Evolutionary conservation across 2,888 invertebrate genomes (phyloP), one percentile per base, ranked within the genome.

Genomic region (Tenthredo scrophulariae): DNA sequence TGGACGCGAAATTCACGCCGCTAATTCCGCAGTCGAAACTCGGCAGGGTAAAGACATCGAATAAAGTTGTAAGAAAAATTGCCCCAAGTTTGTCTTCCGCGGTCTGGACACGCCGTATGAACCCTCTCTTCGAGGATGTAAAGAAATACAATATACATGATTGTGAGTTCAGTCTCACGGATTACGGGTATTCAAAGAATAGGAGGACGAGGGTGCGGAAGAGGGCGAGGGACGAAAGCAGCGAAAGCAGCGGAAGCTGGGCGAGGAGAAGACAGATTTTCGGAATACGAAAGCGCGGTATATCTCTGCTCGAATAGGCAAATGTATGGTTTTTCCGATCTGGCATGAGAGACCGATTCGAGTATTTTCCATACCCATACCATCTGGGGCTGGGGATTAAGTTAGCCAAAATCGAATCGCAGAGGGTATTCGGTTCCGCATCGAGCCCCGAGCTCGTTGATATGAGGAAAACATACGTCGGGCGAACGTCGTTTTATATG

Each of bases 171-270:
- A 18, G 77, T 77, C 77, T 77, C 29, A 9, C 50, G 77, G 77
- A 77, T 77, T 77, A 77, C 50, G 77, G 77, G 77, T 54, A 77
- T 54, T 77, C 77, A 77, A 77, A 77, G 77, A 77, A 77, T 54
- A 77, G 54, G 6, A 54, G 75, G 26, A 29, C 46, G 46, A 46
- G 46, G 46, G 46, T 46, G 46, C 46, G 4, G 3, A 13, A 15
- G 3, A 13, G 13, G 13, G 15, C 46, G 54, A n/a, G 50, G 54
- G n/a, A n/a, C 54, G 54, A 50, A 18, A 5, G 18, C 18, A 18
- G 54, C 54, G 54, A 50, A 50, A 18, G 18, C 18, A 18, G 77
- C 40, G 50, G 77, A 50, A 40, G 43, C 43, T 26, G 26, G 29
- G 54, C 15, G 50, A 22, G 65, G 80, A 58, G 62, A 80, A 80